Conservation (phyloP, 2,888 invertebrate genomes). For the Chironomus tentans region DNA sequence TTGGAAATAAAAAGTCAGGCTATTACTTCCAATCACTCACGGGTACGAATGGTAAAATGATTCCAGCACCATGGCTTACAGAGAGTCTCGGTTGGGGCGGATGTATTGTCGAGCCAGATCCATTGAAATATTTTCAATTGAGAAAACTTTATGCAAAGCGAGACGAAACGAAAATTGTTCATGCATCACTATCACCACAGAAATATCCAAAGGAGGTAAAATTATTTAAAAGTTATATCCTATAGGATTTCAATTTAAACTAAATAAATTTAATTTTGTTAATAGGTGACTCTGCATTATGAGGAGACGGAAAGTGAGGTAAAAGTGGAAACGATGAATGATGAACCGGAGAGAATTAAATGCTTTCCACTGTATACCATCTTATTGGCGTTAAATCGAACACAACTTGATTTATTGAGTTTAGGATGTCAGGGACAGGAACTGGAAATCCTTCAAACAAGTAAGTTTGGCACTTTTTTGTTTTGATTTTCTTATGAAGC, state of each 20-base stretch:
- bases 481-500: not conserved
- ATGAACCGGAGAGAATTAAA: conserved; percentile 60
- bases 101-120: conserved; percentile 65
- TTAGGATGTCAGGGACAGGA: conserved; percentile 46
- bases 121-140: conserved; percentile 62
- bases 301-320: conserved; percentile 45
- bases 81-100: conserved; percentile 64
- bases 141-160: conserved; percentile 49
- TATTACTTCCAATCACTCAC: conserved; percentile 59
- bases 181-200: conserved; percentile 71
- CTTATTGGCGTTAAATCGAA: conserved; percentile 64
- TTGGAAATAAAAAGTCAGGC: conserved; percentile 48
- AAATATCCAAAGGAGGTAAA: conserved; percentile 65
- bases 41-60: conserved; percentile 49
- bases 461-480: conserved; percentile 1
- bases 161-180: conserved; percentile 54
- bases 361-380: conserved; percentile 79
- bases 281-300: conserved; percentile 44
- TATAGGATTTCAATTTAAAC: not conserved
- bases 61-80: conserved; percentile 64
- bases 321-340: conserved; percentile 46
- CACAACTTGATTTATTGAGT: conserved; percentile 59
- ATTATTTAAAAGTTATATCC: not conserved
- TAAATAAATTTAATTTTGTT: not conserved
- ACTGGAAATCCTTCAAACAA: conserved; percentile 27